phyloP scores from a whole-genome alignment of 2,888 invertebrate genomes.

The Agriopis aurantiaria region DNA sequence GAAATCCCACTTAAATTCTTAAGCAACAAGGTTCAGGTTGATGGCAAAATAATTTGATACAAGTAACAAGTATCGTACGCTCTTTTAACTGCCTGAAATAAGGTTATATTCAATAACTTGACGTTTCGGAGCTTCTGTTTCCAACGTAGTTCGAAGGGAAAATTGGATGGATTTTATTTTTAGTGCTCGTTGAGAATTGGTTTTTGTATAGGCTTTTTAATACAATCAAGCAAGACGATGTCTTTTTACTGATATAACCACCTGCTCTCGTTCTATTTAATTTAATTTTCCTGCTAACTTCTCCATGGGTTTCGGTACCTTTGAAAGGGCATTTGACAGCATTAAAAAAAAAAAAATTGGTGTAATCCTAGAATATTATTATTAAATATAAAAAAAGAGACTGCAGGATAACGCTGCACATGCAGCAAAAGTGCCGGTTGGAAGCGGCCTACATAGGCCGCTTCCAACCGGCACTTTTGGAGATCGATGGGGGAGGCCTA shows the following conservation, averaged over 20 bases:
- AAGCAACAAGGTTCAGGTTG: not conserved
- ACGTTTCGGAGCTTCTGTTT: constrained; percentile 22
- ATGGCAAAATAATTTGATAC: constrained; percentile 15
- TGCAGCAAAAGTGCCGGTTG: too few species aligned
- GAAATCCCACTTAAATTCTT: constrained; percentile 1
- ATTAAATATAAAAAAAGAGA: too few species aligned
- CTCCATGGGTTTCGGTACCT: too few species aligned
- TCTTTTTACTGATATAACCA: not conserved
- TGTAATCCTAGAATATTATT: too few species aligned
- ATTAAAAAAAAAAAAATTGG: too few species aligned
- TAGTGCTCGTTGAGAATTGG: constrained; percentile 15
- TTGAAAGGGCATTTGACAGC: too few species aligned
- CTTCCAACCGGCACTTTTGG: too few species aligned
- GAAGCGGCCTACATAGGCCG: too few species aligned
- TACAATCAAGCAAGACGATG: constrained; percentile 13
- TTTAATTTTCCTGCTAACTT: constrained; percentile 1
- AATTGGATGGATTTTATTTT: constrained; percentile 29
- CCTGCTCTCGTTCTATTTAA: not conserved
- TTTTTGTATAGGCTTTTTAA: constrained; percentile 17
- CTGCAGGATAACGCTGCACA: too few species aligned
- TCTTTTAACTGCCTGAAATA: constrained; percentile 34
- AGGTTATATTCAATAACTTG: constrained; percentile 35
- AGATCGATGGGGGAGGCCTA: too few species aligned
- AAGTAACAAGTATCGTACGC: constrained; percentile 27
- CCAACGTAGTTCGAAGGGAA: constrained; percentile 23